A percentile compares a stretch with the other conserved stretches of the same genome.
Conservation (phyloP, 1,140 invertebrate genomes). For the Phortica variegata region DNA sequence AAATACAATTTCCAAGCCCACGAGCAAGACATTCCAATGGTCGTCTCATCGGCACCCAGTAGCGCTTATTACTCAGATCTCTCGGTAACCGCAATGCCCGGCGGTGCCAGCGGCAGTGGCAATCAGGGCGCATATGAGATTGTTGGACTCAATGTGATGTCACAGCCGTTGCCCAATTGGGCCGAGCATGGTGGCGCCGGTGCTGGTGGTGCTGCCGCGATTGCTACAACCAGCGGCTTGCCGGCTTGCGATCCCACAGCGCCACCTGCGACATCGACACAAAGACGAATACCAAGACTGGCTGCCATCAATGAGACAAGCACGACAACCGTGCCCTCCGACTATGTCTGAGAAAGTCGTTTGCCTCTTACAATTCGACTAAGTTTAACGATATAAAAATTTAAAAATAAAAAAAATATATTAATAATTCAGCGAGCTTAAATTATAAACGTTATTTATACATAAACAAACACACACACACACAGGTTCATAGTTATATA, state of each 20-base stretch:
- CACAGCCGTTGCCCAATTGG: constrained; percentile 54
- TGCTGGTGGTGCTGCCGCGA: constrained; percentile 9
- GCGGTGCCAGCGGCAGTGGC: constrained; percentile 38
- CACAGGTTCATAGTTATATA: no score
- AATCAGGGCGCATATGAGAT: constrained; percentile 62
- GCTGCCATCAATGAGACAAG: constrained; percentile 67
- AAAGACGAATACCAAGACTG: constrained; percentile 59
- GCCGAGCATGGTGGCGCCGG: constrained; percentile 37
- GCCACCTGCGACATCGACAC: constrained; percentile 48
- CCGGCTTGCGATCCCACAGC: constrained; percentile 20
- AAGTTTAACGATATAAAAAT: constrained; percentile 12
- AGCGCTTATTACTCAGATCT: constrained; percentile 72
- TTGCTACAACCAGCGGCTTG: constrained; percentile 12
- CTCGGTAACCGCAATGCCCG: constrained; percentile 59
- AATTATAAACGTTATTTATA: constrained; percentile 27
- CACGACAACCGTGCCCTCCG: constrained; percentile 64
- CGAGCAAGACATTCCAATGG: constrained; percentile 65
- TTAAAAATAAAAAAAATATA: constrained; percentile 10
- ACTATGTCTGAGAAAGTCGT: constrained; percentile 61
- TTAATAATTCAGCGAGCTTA: constrained; percentile 36
- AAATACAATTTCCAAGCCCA: constrained; percentile 55
- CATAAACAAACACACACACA: no score
- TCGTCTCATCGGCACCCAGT: constrained; percentile 67
- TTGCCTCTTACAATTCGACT: constrained; percentile 1
- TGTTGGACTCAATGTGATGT: constrained; percentile 59